phyloP scores from a whole-genome alignment of 2,113 vertebrate genomes.

The Typhlomys cinereus region DNA sequence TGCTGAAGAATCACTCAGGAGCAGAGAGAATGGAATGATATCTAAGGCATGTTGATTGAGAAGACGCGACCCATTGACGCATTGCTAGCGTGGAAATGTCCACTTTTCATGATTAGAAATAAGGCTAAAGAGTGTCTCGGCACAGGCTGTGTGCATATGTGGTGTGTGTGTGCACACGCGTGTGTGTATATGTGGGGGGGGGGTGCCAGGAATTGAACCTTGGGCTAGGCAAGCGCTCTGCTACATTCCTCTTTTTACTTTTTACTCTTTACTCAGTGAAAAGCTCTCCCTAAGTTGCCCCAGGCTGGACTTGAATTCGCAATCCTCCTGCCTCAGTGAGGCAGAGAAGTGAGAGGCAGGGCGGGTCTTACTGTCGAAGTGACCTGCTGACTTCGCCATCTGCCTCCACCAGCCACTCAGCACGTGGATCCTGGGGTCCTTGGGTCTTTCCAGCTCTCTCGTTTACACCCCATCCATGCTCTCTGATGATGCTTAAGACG shows the following conservation, averaged over 20 bases:
- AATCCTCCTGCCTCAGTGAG: neutral
- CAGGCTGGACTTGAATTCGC: neutral
- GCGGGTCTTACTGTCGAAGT: neutral
- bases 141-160: neutral
- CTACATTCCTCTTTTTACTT: neutral
- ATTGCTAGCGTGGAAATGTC: neutral
- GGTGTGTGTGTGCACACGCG: too few relatives aligned
- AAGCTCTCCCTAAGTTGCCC: neutral
- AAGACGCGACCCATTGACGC: neutral
- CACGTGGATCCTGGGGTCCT: neutral
- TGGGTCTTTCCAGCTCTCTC: neutral
- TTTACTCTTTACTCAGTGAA: neutral
- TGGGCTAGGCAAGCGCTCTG: neutral
- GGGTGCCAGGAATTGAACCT: too few relatives aligned
- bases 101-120: neutral
- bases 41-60: neutral
- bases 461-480: neutral
- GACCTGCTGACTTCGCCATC: neutral
- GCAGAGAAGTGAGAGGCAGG: neutral
- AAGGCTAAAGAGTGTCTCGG: neutral
- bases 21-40: neutral
- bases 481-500: neutral
- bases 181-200: too few relatives aligned
- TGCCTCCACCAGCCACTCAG: neutral
- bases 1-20: neutral